Base-by-base conservation (phyloP, 2,888 invertebrate genomes). In the Diarsia rubi region DNA sequence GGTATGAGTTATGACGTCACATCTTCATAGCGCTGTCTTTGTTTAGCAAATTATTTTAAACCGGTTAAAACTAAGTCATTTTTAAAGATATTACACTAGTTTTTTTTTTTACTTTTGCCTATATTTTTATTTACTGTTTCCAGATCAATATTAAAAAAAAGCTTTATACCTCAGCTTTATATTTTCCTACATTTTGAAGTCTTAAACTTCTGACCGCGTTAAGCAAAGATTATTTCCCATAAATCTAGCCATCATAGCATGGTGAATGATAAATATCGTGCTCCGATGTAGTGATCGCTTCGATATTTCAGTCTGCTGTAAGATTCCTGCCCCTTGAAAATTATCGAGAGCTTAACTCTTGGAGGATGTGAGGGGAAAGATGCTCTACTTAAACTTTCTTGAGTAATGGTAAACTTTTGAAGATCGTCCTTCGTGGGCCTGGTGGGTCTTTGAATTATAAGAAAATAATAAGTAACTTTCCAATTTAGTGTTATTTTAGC, bases 301-400 rank as follows among this genome's bases (percentile, higher is more conserved):
- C 94, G 91, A 95, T 95, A 94, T 95, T 93, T 95, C 94, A 95
- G 94, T 92, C 92, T 91, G 86, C 88, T 88, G 90, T 92, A 92
- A 93, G 91, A 93, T 92, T 89, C 88, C 88, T 89, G 91, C 93
- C 92, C 92, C 91, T 91, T 92, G 90, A 90, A 95, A 94, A 96
- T 95, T 95, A 95, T 94, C 93, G 83, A 90, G 87, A 86, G 90
- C 91, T 92, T 92, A 92, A 88, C 90, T 90, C 85, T 88, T 86
- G 78, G 79, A 79, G 72, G 59, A 14, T 62, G 65, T 47, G 63
- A 8, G 19, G 0, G 21, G 85, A 0, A 86, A 49, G 74, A 45
- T 91, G 89, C 95, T 95, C 93, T 87, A 91, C 89, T 80, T 87
- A 0, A 37, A 0, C 6, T 68, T 62, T 69, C 12, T 44, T 47